These are phyloP conservation scores for Porites divaricata DNA, from an alignment of 92 coral and sea anemone genomes.

Conservation along the genomic window DNA sequence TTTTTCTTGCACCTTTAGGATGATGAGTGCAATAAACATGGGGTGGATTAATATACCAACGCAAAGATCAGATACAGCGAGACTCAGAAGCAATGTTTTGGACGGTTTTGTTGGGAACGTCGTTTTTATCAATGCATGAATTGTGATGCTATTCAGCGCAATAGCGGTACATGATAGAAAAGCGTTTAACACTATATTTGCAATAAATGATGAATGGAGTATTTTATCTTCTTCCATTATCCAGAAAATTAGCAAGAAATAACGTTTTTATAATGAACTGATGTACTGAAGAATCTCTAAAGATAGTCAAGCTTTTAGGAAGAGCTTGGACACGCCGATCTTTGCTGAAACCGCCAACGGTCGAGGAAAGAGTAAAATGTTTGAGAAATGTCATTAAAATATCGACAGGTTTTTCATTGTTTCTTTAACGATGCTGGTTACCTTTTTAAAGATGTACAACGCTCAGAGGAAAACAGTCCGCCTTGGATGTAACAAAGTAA, in stretches of 20 bases:
- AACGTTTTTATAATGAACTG: background rate
- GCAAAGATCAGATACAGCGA: background rate
- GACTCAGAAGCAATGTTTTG: background rate
- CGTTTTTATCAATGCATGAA: background rate
- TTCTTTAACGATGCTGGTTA: background rate
- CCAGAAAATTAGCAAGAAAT: background rate
- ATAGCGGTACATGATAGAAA: background rate
- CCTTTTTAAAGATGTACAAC: background rate
- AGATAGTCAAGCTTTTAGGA: too few species aligned
- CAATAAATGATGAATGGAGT: background rate
- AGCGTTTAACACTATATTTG: background rate
- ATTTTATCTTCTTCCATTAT: background rate
- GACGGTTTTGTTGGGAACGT: background rate
- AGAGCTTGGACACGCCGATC: background rate
- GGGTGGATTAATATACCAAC: background rate
- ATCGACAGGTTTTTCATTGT: background rate
- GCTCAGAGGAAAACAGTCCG: background rate
- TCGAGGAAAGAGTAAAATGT: background rate
- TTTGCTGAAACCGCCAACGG: background rate
- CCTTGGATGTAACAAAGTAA: background rate
- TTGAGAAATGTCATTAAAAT: background rate
- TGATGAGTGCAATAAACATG: background rate
- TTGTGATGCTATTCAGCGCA: background rate
- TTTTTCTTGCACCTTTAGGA: background rate
- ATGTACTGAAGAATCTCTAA: too few species aligned